Evolutionary conservation across 2,888 invertebrate species (phyloP).

Genomic region (Vannuccia rotundouncinata): DNA sequence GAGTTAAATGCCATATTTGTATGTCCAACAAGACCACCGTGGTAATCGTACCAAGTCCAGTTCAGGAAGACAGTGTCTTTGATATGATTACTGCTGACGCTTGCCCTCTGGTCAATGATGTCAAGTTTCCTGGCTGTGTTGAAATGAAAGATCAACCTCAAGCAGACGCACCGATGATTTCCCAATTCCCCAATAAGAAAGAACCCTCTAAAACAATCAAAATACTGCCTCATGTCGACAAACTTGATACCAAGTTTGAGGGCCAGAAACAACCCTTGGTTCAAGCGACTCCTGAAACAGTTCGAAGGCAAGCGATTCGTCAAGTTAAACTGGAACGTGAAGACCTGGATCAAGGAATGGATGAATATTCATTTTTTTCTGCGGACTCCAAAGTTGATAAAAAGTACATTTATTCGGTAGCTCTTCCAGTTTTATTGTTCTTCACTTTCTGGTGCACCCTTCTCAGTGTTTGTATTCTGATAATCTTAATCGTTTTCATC

Average conservation of each 20-base stretch:
- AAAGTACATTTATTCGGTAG: neutral
- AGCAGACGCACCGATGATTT: neutral
- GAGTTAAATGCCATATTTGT: constrained; percentile 7
- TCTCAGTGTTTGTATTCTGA: neutral
- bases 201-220: neutral
- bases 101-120: neutral
- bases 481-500: neutral
- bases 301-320: neutral
- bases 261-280: neutral
- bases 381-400: neutral
- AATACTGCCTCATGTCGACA: too few species aligned
- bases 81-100: neutral
- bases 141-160: neutral
- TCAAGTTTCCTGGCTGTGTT: neutral
- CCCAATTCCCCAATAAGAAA: neutral
- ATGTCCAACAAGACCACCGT: neutral
- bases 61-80: neutral
- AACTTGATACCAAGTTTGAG: too few species aligned
- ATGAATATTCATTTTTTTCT: neutral
- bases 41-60: neutral
- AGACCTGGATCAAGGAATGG: neutral
- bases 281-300: neutral
- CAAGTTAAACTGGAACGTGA: neutral
- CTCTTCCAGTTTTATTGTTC: neutral
- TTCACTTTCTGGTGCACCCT: constrained; percentile 4